Evolutionary conservation across 2,113 vertebrate species (phyloP).

Genomic region (Ceuthmochares aereus): DNA sequence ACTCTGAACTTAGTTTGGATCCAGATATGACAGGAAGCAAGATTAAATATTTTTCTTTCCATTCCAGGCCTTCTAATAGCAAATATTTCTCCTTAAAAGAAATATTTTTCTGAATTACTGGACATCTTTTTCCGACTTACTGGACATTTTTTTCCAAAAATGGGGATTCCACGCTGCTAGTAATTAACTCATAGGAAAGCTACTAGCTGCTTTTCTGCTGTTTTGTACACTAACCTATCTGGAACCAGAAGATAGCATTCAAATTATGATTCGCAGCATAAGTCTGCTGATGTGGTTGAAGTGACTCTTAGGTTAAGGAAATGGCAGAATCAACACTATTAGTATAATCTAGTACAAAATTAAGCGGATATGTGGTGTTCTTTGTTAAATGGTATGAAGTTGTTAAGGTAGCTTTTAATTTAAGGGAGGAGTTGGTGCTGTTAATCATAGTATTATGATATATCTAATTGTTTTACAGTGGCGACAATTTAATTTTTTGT

Average conservation of each 20-base stretch:
- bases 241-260: not conserved
- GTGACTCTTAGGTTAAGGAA: not conserved
- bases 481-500: not conserved
- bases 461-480: not conserved
- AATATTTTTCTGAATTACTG: not conserved
- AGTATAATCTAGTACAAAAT: not conserved
- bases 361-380: not conserved
- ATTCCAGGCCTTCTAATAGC: slow-evolving; percentile 19
- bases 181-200: not conserved
- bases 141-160: not conserved
- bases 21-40: slow-evolving; percentile 29
- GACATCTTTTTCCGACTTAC: not conserved
- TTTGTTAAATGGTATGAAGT: not conserved
- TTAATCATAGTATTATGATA: not conserved
- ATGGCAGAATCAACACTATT: not conserved
- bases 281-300: not conserved
- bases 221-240: not conserved
- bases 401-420: not conserved
- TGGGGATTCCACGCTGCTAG: not conserved
- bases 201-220: not conserved
- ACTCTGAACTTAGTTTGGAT: slow-evolving; percentile 31
- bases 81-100: slow-evolving; percentile 3
- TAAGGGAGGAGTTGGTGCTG: not conserved
- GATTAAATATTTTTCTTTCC: slow-evolving; percentile 54
- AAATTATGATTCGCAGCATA: not conserved